These are phyloP conservation scores for Proteles cristata DNA, from an alignment of 2,113 vertebrate genomes.

Conservation along the genomic window DNA sequence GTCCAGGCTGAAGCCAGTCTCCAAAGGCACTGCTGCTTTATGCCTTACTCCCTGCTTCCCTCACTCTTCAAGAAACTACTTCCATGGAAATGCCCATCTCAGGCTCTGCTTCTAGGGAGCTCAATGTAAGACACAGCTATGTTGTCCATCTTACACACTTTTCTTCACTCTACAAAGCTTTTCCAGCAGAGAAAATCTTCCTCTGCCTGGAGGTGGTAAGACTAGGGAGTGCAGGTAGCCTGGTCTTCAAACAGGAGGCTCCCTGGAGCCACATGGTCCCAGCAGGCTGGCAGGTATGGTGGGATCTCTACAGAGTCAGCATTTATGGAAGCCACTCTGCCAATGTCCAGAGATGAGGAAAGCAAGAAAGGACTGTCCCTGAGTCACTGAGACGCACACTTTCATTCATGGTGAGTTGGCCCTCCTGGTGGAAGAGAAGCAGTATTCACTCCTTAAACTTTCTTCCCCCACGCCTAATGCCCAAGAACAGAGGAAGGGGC, in stretches of 20 bases:
- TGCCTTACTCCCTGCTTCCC: background rate
- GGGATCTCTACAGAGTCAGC: background rate
- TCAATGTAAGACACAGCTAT: too few species aligned
- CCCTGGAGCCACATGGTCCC: background rate
- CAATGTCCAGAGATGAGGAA: background rate
- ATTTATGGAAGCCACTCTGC: background rate
- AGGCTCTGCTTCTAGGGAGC: background rate
- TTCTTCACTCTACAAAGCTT: background rate
- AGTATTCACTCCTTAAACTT: too few species aligned
- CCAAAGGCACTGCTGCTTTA: background rate
- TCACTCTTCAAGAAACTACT: background rate
- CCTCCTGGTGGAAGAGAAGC: background rate
- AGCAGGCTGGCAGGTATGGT: background rate
- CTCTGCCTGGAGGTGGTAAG: background rate
- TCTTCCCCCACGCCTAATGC: background rate
- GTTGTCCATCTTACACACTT: background rate
- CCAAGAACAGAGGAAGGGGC: background rate
- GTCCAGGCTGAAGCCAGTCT: background rate
- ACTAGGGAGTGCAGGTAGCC: background rate
- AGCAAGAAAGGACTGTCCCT: background rate
- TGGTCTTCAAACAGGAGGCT: background rate
- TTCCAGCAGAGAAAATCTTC: background rate
- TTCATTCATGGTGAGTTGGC: background rate
- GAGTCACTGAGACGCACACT: background rate
- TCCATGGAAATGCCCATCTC: background rate